A percentile compares a stretch with the other conserved stretches of the same genome.
These are phyloP conservation scores for Chinchilla lanigera DNA, from an alignment of 2,113 vertebrate genomes.

Conservation along the genomic window DNA sequence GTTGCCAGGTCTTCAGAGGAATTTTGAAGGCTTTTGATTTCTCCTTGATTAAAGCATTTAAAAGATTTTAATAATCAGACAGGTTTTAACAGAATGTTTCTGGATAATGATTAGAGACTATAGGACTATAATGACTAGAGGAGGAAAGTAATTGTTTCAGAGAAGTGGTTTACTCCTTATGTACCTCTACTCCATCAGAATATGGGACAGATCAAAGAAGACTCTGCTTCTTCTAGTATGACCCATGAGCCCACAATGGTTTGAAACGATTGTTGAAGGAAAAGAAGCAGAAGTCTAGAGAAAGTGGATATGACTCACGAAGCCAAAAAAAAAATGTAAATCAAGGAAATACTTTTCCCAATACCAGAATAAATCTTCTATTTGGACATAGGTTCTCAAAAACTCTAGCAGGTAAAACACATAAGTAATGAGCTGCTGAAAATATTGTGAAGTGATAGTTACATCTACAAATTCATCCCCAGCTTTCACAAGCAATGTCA, in stretches of 20 bases:
- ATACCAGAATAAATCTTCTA: not conserved
- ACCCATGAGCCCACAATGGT: not conserved
- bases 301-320: not conserved
- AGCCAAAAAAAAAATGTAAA: not conserved
- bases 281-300: not conserved
- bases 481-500: not conserved
- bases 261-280: not conserved
- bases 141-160: not conserved
- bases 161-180: not conserved
- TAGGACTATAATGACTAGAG: not conserved
- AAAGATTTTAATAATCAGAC: not conserved
- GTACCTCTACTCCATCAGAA: not conserved
- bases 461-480: not conserved
- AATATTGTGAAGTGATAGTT: not conserved
- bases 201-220: not conserved
- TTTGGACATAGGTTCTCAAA: not conserved
- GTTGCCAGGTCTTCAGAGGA: not conserved
- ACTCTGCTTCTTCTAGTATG: not conserved
- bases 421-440: not conserved
- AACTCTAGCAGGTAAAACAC: not conserved
- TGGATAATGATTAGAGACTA: not conserved
- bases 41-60: not conserved
- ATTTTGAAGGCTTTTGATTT: not conserved
- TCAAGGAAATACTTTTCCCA: not conserved
- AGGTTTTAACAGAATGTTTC: not conserved